Base-by-base conservation (phyloP, 53 echinoderm and acorn worm genomes). In the Echinarachnius parma region DNA sequence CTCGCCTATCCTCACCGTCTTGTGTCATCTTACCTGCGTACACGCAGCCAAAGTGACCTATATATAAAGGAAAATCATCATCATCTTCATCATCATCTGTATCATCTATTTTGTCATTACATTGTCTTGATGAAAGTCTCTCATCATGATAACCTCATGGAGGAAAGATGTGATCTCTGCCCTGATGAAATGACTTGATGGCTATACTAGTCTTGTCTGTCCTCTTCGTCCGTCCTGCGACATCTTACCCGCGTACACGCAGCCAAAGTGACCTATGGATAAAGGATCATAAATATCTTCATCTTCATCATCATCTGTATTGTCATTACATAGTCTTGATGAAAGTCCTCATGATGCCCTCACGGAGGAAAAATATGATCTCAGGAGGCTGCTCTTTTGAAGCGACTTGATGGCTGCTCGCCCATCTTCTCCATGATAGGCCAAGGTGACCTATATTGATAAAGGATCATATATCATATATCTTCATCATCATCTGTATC, bases 1-100 rank as follows among this genome's bases (percentile, higher is more conserved):
- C 80, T 2, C 79, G 82, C 37, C 78, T 77, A 28, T 87, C 91
- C 21, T 72, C 33, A 18, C 90, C 87, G 16, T 87, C 84, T 37
- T 95, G 84, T 33, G 81, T 74, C 31, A 87, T 47, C 45, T 64
- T 75, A 21, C 96, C 96, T 22, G 87, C 82, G 31, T 87, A 91
- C 15, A 95, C 96, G 44, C 90, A 90, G 3, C 96, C 96, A 82
- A 91, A 95, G 70, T 95, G 96, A 76, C 96, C 96, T 94, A 46
- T 21, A 45, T 21, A 19, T 13, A 39, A 39, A 39, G 13, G 7
- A 39, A n/a, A n/a, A n/a, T n/a, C n/a, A n/a, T n/a, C n/a, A n/a
- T n/a, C n/a, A n/a, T n/a, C n/a, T n/a, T n/a, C n/a, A n/a, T n/a
- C n/a, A n/a, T n/a, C n/a, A n/a, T n/a, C n/a, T n/a, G n/a, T n/a